Evolutionary conservation across 2,113 vertebrate species (phyloP).

Genomic region (Podarcis cretensis): DNA sequence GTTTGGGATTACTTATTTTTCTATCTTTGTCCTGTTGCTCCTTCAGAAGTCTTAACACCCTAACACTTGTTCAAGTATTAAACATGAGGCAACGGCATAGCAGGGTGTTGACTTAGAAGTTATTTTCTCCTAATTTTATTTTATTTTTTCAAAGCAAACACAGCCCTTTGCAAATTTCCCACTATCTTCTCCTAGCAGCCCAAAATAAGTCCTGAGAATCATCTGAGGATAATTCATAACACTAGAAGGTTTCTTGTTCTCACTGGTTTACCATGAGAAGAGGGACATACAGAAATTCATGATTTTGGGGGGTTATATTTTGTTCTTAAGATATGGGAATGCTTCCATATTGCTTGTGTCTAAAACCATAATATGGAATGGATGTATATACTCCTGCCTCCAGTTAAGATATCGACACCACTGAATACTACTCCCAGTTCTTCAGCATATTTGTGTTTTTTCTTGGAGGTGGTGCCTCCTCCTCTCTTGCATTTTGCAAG

Average conservation of each 20-base stretch:
- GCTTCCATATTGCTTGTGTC: not conserved
- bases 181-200: no score
- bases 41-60: not conserved
- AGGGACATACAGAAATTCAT: not conserved
- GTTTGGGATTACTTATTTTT: not conserved
- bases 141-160: not conserved
- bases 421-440: not conserved
- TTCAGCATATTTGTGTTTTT: not conserved
- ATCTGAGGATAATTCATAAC: not conserved
- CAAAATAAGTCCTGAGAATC: not conserved
- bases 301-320: not conserved
- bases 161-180: not conserved
- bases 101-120: not conserved
- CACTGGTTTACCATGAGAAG: not conserved
- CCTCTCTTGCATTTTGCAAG: not conserved
- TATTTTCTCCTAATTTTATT: not conserved
- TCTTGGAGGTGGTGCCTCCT: not conserved
- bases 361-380: not conserved
- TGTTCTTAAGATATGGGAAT: not conserved
- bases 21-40: not conserved
- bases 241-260: not conserved
- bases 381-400: not conserved
- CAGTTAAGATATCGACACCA: not conserved
- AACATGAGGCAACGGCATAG: not conserved
- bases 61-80: not conserved